These are phyloP conservation scores for Agrotis exclamationis DNA, from an alignment of 2,888 invertebrate genomes.

Conservation along the genomic window DNA sequence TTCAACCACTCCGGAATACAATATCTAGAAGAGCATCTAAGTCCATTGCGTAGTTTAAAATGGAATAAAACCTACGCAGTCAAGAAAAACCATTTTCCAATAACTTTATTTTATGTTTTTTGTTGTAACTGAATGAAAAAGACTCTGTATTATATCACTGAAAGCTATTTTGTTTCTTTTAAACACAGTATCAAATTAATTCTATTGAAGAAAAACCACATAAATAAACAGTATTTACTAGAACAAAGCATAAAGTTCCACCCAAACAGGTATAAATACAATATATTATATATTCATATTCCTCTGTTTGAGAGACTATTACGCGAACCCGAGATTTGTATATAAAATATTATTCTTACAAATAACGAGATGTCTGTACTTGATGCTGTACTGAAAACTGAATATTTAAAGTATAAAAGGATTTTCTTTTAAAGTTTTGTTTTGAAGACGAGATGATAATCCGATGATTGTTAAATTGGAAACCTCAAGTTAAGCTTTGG, in stretches of 20 bases:
- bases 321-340: conserved; percentile 19
- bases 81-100: too few relatives aligned
- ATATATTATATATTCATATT: conserved; percentile 8
- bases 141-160: too few relatives aligned
- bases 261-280: conserved; percentile 1
- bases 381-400: conserved; percentile 24
- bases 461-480: conserved; percentile 26
- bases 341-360: conserved; percentile 23
- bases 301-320: conserved; percentile 14
- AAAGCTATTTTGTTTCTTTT: background rate
- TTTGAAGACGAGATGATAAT: background rate
- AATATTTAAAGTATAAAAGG: conserved; percentile 24
- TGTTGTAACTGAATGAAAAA: too few relatives aligned
- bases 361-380: conserved; percentile 34
- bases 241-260: background rate
- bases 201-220: background rate
- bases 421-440: conserved; percentile 9
- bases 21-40: too few relatives aligned
- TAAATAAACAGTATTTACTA: background rate
- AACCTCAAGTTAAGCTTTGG: conserved; percentile 12
- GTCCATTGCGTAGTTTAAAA: too few relatives aligned
- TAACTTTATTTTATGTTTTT: too few relatives aligned
- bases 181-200: background rate
- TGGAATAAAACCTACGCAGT: too few relatives aligned
- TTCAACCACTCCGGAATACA: too few relatives aligned